phyloP scores from a whole-genome alignment of 1,140 invertebrate species.

The Pseudachorutes palmiensis region DNA sequence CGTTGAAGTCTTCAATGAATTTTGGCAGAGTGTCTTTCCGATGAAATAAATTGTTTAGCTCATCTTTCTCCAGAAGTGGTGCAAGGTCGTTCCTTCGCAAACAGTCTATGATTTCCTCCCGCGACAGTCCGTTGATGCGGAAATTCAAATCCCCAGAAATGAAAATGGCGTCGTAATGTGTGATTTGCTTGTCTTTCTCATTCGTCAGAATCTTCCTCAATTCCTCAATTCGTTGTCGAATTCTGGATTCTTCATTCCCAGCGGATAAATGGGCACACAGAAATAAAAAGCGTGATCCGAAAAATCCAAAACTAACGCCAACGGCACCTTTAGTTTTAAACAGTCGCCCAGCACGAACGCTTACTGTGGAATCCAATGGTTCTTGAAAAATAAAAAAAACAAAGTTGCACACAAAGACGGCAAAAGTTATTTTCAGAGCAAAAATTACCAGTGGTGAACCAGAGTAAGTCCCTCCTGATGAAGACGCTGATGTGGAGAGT shows the following conservation, averaged over 20 bases:
- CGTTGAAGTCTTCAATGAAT: slow-evolving; percentile 24
- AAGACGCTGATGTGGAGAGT: slow-evolving; percentile 33
- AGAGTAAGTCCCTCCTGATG: slow-evolving; percentile 32
- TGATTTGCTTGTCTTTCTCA: slow-evolving; percentile 7
- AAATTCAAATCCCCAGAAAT: slow-evolving; percentile 36
- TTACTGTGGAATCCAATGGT: slow-evolving; percentile 23
- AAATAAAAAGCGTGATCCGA: slow-evolving; percentile 33
- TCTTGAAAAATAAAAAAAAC: slow-evolving; percentile 23
- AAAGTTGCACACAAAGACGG: neutral
- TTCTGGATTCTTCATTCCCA: slow-evolving; percentile 24
- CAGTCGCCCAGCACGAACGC: slow-evolving; percentile 33
- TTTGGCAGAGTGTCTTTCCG: slow-evolving; percentile 23
- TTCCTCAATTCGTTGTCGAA: slow-evolving; percentile 29
- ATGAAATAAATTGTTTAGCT: slow-evolving; percentile 24
- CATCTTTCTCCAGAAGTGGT: slow-evolving; percentile 24
- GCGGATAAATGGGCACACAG: slow-evolving; percentile 35
- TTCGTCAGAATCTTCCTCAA: slow-evolving; percentile 26
- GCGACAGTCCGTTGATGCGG: slow-evolving; percentile 20
- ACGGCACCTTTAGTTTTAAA: slow-evolving; percentile 37
- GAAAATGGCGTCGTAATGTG: slow-evolving; percentile 26
- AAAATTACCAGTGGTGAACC: slow-evolving; percentile 34
- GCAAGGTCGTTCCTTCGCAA: slow-evolving; percentile 24
- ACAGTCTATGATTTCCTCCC: slow-evolving; percentile 24
- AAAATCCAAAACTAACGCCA: slow-evolving; percentile 32
- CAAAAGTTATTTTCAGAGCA: neutral